Conservation (phyloP, 2,113 vertebrate genomes). For the Barnardius zonarius region DNA sequence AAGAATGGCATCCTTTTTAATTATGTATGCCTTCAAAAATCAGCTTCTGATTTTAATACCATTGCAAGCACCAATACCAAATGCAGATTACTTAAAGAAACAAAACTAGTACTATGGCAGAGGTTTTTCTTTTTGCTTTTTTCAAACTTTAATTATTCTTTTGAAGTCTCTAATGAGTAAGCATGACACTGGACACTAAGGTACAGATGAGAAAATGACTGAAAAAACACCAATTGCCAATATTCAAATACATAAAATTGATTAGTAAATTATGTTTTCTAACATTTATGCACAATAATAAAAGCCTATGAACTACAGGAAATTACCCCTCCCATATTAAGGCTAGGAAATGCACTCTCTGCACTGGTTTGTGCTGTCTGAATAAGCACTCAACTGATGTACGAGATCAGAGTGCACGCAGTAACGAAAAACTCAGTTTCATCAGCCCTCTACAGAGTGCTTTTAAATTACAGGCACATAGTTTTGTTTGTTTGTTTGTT, state of each 20-base stretch:
- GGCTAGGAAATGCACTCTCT: conserved; percentile 78
- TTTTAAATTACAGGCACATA: conserved; percentile 84
- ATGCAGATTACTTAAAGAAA: conserved; percentile 78
- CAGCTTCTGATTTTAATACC: conserved; percentile 77
- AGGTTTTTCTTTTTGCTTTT: conserved; percentile 51
- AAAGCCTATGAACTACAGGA: conserved; percentile 73
- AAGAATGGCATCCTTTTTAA: conserved; percentile 72
- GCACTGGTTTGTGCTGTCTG: conserved; percentile 75
- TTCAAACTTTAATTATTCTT: conserved; percentile 67
- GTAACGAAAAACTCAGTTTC: conserved; percentile 59
- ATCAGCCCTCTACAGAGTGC: conserved; percentile 72
- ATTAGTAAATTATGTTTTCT: conserved; percentile 75
- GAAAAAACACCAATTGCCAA: conserved; percentile 80
- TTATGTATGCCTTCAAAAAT: conserved; percentile 69
- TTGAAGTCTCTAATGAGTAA: conserved; percentile 69
- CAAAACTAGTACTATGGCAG: conserved; percentile 73
- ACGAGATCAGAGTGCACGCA: conserved; percentile 63
- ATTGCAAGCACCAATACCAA: conserved; percentile 81
- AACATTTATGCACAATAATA: conserved; percentile 75
- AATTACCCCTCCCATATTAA: conserved; percentile 77
- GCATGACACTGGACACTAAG: conserved; percentile 77
- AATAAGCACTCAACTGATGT: conserved; percentile 64
- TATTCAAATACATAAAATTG: conserved; percentile 74
- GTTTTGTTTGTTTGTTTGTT: conserved; percentile 70
- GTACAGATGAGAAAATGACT: conserved; percentile 71